Evolutionary conservation across 2,888 invertebrate species (phyloP).

Genomic region (Caenorhabditis doughertyi): DNA sequence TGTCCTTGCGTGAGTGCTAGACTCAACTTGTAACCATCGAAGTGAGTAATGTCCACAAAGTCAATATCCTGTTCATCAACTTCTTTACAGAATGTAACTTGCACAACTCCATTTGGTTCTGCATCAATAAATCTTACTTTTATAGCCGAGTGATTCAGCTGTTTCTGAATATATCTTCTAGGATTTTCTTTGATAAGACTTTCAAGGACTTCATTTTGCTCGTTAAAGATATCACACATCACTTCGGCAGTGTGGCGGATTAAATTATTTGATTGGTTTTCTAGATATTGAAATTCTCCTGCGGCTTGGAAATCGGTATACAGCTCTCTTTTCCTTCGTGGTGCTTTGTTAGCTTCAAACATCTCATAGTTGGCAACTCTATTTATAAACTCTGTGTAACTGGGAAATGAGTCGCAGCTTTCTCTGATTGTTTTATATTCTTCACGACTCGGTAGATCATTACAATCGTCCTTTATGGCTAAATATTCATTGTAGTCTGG

Average conservation of each 20-base stretch:
- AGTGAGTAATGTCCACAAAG: conserved; percentile 66
- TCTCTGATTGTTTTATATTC: conserved; percentile 32
- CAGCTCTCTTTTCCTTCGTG: conserved; percentile 54
- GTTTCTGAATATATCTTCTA: conserved; percentile 2
- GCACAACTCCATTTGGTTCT: not conserved
- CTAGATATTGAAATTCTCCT: conserved; percentile 69
- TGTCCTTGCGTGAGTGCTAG: conserved; percentile 54
- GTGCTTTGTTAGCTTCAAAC: not conserved
- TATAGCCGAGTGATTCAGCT: not conserved
- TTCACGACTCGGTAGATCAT: not conserved
- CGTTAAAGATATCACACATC: conserved; percentile 58
- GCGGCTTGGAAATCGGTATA: conserved; percentile 69
- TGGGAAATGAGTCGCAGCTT: conserved; percentile 16
- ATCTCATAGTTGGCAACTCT: conserved; percentile 21
- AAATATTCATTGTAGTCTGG: conserved; percentile 37
- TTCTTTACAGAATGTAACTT: conserved; percentile 46
- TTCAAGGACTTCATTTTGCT: conserved; percentile 53
- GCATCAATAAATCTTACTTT: conserved; percentile 2
- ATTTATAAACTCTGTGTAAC: conserved; percentile 29
- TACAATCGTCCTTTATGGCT: conserved; percentile 21
- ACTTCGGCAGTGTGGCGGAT: conserved; percentile 61
- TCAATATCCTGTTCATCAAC: conserved; percentile 55
- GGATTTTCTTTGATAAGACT: conserved; percentile 40
- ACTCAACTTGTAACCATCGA: conserved; percentile 59
- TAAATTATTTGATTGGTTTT: conserved; percentile 65